These are phyloP conservation scores for Etheostoma perlongum DNA, from an alignment of 2,797 vertebrate genomes.

Conservation along the genomic window DNA sequence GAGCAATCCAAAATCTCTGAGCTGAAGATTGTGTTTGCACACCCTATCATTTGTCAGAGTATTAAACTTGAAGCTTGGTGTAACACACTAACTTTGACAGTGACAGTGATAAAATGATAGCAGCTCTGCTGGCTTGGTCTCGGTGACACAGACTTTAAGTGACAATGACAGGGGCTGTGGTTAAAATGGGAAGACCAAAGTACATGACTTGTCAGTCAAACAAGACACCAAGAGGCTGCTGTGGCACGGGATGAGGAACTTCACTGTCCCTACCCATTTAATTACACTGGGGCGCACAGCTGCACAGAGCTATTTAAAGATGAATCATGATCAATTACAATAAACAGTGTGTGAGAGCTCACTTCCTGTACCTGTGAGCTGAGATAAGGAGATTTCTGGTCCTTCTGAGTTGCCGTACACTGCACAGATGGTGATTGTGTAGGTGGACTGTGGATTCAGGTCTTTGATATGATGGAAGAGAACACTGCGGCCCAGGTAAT, in stretches of 20 bases:
- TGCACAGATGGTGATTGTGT: constrained; percentile 84
- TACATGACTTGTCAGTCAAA: constrained; percentile 78
- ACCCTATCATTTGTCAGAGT: constrained; percentile 31
- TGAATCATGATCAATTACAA: constrained; percentile 33
- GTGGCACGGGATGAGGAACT: constrained; percentile 48
- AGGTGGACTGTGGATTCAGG: constrained; percentile 83
- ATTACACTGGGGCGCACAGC: constrained; percentile 63
- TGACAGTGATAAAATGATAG: constrained; percentile 60
- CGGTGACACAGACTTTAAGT: constrained; percentile 56
- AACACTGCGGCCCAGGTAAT: constrained; percentile 81
- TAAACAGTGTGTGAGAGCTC: neutral
- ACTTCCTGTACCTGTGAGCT: constrained; percentile 85
- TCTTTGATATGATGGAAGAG: constrained; percentile 80
- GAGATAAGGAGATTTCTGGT: constrained; percentile 88
- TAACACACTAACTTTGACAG: constrained; percentile 29
- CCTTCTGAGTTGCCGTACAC: constrained; percentile 88
- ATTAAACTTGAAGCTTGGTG: constrained; percentile 22
- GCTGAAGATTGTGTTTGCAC: neutral
- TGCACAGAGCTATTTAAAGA: constrained; percentile 46
- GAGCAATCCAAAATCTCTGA: constrained; percentile 3
- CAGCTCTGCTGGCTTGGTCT: constrained; percentile 47
- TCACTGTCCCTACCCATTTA: constrained; percentile 50
- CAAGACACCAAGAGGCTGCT: constrained; percentile 39
- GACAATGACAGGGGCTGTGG: constrained; percentile 57
- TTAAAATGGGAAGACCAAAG: constrained; percentile 77